Evolutionary conservation across 2,113 vertebrate species (phyloP), one percentile per base, ranked within the genome.

Genomic region (Semnornis frantzii): DNA sequence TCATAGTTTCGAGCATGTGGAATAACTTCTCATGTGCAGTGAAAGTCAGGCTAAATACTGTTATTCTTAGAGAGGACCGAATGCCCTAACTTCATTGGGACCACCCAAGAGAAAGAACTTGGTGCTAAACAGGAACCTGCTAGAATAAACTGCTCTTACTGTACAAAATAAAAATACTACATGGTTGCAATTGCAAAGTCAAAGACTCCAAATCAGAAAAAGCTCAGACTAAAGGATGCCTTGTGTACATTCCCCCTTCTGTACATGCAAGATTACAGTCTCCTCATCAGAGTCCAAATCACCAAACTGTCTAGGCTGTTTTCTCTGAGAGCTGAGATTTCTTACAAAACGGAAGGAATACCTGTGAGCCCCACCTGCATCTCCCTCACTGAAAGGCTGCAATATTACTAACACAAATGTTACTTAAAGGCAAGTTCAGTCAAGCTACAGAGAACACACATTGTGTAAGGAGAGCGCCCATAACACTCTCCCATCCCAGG

Each of bases 381-480:
- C 48, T 78, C 72, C 72, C 76, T 72, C 0, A 0, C 87, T 39
- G 79, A 75, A 42, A 94, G 85, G 72, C 72, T 83, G 33, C 48
- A 28, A 52, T 21, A 70, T 28, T 77, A 89, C 72, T 24, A 42
- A 92, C 44, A 33, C 60, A 8, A 1, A 60, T 74, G 82, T 27
- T 55, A 46, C 76, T 58, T 17, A 31, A 2, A 57, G 90, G 18
- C 95, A 95, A 94, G 95, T 55, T 58, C 72, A 65, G 90, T 95
- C 95, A 94, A 65, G 94, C 87, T 83, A 6, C n/a, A 23, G 44
- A 44, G 52, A 28, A 63, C 0, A 18, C 2, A 3, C 0, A 8
- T 78, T 95, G 90, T 1, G 3, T 6, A 90, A 92, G 55, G 33
- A 46, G 64, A 59, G 72, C 46, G 9, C 79, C 71, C 5, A 6